Base-by-base conservation (phyloP, 2,113 vertebrate species). In the Dromiciops gliroides region DNA sequence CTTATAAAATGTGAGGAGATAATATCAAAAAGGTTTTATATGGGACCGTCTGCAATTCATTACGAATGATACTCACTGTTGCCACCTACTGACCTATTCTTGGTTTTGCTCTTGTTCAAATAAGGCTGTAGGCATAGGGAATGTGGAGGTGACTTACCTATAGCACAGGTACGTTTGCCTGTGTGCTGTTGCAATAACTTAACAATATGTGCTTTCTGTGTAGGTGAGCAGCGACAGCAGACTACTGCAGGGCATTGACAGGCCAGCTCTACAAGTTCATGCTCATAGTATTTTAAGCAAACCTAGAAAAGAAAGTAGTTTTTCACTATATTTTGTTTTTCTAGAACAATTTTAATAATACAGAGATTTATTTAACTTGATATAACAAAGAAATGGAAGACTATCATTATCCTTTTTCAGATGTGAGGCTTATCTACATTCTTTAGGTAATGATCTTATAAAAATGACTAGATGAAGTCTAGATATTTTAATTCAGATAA, bases 221-320 rank as follows among this genome's bases (percentile, higher is more conserved):
- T 99, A 19, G 99, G 99, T 0, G 99, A 99, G 96, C 99, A 99
- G 94, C 99, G 99, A 90, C 99, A 99, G 98, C 99, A 99, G 50
- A 99, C 99, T 50, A 99, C 99, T 0, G 99, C 99, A 0, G 99
- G 99, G 95, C 99, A 99, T 98, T 99, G 99, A 97, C 99, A 99
- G 0, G 99, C 99, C 98, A 99, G 93, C 98, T 99, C 99, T 96
- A 99, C 99, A 91, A 99, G 99, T 97, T 99, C 99, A 8, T 99
- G 99, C 97, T 99, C 99, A 0, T 99, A 99, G 97, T 99, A 99
- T 91, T 98, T 99, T 95, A 99, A 97, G 93, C 99, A 99, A 95
- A 99, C 99, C 99, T 99, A 96, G 3, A 90, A 25, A 23, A 91
- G 92, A 94, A 50, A 92, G 89, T 44, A 28, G 14, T 0, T 9